Conservation (phyloP, 2,888 invertebrate species). For the Pristionchus entomophagus region DNA sequence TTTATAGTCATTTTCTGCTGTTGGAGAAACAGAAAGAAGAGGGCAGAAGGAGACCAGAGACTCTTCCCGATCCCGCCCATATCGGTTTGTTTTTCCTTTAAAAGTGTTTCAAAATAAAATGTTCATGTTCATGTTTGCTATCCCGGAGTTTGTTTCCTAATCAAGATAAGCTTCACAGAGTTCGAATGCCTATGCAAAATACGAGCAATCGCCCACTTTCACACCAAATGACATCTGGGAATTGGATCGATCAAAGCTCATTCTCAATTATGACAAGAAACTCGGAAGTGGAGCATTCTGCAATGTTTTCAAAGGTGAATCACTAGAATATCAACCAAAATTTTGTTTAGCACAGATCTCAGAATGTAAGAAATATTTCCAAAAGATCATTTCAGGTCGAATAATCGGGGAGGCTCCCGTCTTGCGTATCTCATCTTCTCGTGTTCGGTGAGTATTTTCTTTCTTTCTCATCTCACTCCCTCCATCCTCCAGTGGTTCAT, state of each 20-base stretch:
- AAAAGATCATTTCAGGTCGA: slow-evolving; percentile 49
- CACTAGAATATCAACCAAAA: not conserved
- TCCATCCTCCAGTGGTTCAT: not conserved
- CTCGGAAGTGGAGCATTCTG: slow-evolving; percentile 71
- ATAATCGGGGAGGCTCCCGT: slow-evolving; percentile 67
- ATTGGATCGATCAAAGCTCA: slow-evolving; percentile 54
- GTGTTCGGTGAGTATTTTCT: not conserved
- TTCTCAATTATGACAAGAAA: slow-evolving; percentile 67
- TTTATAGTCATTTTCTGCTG: slow-evolving; percentile 55
- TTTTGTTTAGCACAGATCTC: not conserved
- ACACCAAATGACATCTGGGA: slow-evolving; percentile 36
- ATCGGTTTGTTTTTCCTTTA: not conserved
- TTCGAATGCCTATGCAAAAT: slow-evolving; percentile 35
- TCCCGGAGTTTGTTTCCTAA: too few relatives aligned
- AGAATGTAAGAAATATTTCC: not conserved
- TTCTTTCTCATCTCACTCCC: not conserved
- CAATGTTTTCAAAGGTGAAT: slow-evolving; percentile 65
- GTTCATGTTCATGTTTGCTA: not conserved
- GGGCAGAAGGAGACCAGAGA: not conserved
- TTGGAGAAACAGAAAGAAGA: slow-evolving; percentile 15
- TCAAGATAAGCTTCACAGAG: not conserved
- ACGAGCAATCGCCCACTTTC: slow-evolving; percentile 17
- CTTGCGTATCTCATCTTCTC: not conserved
- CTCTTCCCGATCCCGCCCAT: not conserved
- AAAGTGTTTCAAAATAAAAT: not conserved